Conservation (phyloP, 2,888 invertebrate species). For the Mythimna pallens region DNA sequence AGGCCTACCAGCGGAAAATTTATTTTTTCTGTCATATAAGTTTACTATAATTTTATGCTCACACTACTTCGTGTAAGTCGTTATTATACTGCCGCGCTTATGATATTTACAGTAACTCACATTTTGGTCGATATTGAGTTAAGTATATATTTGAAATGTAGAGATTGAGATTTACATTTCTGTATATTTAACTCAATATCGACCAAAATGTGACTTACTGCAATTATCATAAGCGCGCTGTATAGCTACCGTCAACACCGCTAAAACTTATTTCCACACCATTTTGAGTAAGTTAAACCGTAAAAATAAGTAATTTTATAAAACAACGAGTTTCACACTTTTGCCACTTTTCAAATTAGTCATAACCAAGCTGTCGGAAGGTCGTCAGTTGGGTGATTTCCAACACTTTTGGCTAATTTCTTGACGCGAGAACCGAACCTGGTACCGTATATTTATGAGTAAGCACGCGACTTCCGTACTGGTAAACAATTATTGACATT, state of each 20-base stretch:
- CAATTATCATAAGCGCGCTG: too few relatives aligned
- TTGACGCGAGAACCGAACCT: constrained; percentile 69
- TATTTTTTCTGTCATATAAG: too few relatives aligned
- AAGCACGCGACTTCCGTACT: constrained; percentile 82
- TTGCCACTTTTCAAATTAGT: constrained; percentile 66
- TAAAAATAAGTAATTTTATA: constrained; percentile 38
- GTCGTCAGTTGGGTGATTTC: constrained; percentile 65
- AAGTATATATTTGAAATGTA: too few relatives aligned
- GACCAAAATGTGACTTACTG: too few relatives aligned
- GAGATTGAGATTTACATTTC: too few relatives aligned
- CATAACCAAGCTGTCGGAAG: constrained; percentile 66
- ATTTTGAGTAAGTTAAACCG: constrained; percentile 10
- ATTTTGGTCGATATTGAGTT: too few relatives aligned
- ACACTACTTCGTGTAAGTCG: not conserved
- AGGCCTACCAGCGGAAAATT: too few relatives aligned
- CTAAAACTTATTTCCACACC: constrained; percentile 5
- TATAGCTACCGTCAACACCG: not conserved
- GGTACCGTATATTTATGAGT: constrained; percentile 68
- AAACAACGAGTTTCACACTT: constrained; percentile 53
- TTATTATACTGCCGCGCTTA: too few relatives aligned
- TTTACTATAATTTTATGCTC: too few relatives aligned
- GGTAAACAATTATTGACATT: constrained; percentile 74
- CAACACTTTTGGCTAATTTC: constrained; percentile 65
- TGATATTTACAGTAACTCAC: too few relatives aligned
- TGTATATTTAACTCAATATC: too few relatives aligned